Conservation (phyloP, 2,888 invertebrate species). For the Cybosia mesomella region DNA sequence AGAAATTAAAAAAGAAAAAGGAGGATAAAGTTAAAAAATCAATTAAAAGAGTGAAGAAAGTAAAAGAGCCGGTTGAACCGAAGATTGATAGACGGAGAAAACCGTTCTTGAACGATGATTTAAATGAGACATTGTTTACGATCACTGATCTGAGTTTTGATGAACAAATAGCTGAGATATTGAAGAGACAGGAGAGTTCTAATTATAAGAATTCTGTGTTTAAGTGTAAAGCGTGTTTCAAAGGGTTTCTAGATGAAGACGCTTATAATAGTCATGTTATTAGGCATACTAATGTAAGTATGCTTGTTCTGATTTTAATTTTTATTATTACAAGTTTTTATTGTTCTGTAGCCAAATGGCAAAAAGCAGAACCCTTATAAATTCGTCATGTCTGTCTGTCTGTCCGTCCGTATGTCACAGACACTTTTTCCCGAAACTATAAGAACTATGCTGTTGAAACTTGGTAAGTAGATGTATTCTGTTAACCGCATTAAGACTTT, state of each 20-base stretch:
- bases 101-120: constrained; percentile 74
- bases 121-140: constrained; percentile 73
- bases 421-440: too few relatives aligned
- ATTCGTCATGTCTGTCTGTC: too few relatives aligned
- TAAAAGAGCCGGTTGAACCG: constrained; percentile 49
- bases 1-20: constrained; percentile 50
- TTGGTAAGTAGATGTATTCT: too few relatives aligned
- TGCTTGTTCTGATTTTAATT: neutral
- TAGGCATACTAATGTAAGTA: constrained; percentile 74
- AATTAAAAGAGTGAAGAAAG: constrained; percentile 21
- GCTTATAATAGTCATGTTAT: constrained; percentile 74
- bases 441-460: too few relatives aligned
- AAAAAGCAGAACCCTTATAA: too few relatives aligned
- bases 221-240: constrained; percentile 76
- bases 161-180: constrained; percentile 77
- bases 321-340: too few relatives aligned
- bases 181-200: constrained; percentile 70
- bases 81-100: constrained; percentile 74
- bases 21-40: constrained; percentile 14
- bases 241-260: constrained; percentile 77
- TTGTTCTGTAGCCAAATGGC: too few relatives aligned
- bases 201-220: constrained; percentile 76
- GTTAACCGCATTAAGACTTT: too few relatives aligned
- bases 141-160: constrained; percentile 71
- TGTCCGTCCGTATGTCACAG: too few relatives aligned